phyloP scores from a whole-genome alignment of 2,113 vertebrate genomes.

The Oophaga pumilio region DNA sequence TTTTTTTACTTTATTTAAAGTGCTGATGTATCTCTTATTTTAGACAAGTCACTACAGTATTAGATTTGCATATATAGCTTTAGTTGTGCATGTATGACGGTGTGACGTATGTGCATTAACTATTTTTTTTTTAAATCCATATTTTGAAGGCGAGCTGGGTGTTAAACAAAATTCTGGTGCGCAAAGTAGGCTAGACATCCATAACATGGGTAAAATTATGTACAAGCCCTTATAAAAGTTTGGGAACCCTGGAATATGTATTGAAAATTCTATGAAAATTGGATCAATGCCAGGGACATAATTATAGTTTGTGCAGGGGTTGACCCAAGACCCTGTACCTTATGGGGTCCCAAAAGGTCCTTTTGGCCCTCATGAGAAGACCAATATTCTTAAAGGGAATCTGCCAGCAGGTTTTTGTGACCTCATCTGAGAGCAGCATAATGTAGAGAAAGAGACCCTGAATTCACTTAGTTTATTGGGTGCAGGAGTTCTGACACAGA shows the following conservation, averaged over 20 bases:
- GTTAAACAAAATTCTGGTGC: background rate
- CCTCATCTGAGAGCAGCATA: no score
- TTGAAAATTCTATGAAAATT: background rate
- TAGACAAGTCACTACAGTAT: conserved; percentile 13
- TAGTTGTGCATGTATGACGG: background rate
- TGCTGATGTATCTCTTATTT: conserved; percentile 17
- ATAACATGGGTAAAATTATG: background rate
- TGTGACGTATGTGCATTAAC: background rate
- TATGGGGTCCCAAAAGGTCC: no score
- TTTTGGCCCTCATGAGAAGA: no score
- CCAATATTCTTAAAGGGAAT: no score
- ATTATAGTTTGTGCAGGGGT: no score
- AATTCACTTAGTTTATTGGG: no score
- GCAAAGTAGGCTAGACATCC: background rate
- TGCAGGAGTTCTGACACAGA: no score
- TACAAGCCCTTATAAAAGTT: background rate
- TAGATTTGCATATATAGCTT: background rate
- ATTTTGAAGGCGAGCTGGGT: background rate
- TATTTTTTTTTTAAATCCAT: background rate
- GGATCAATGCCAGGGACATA: no score
- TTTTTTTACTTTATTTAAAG: conserved; percentile 34
- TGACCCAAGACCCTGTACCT: no score
- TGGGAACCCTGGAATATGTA: background rate
- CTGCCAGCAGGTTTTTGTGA: no score
- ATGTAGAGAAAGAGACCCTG: no score